phyloP scores from a whole-genome alignment of 2,888 invertebrate species.

The Aspidiotus destructor region DNA sequence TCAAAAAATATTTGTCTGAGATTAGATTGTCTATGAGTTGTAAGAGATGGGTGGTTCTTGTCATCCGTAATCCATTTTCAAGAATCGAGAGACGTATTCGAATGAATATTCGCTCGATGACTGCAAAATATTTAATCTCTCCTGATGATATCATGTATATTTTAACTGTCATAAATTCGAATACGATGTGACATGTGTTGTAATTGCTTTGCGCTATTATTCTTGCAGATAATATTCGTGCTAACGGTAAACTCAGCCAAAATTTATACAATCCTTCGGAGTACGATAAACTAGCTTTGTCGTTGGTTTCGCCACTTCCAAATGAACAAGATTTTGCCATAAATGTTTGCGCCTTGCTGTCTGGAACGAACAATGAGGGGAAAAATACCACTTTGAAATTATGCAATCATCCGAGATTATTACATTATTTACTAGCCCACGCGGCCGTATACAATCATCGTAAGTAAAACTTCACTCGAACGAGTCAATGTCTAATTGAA shows the following conservation, averaged over 20 bases:
- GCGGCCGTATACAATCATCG: slow-evolving; percentile 86
- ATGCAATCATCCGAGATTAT: slow-evolving; percentile 71
- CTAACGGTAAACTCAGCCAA: slow-evolving; percentile 20
- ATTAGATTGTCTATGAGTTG: too few relatives aligned
- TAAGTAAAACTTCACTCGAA: slow-evolving; percentile 44
- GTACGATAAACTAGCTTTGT: slow-evolving; percentile 78
- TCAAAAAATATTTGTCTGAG: too few relatives aligned
- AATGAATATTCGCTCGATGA: too few relatives aligned
- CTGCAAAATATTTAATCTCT: too few relatives aligned
- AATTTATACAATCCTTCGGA: slow-evolving; percentile 48
- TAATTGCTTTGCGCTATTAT: not conserved
- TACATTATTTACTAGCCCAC: slow-evolving; percentile 84
- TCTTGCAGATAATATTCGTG: slow-evolving; percentile 26
- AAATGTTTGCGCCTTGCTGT: slow-evolving; percentile 89
- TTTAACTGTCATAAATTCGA: too few relatives aligned
- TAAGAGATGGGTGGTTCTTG: too few relatives aligned
- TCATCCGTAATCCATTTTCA: too few relatives aligned
- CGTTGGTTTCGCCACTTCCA: slow-evolving; percentile 87
- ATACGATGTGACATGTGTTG: not conserved
- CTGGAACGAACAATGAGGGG: slow-evolving; percentile 63
- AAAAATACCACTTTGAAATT: slow-evolving; percentile 71
- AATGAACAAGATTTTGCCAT: slow-evolving; percentile 98
- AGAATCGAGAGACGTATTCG: too few relatives aligned
- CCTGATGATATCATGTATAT: too few relatives aligned
- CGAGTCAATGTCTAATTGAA: not conserved